Percentiles rank a stretch among this genome's conserved stretches.
phyloP scores from a whole-genome alignment of 92 coral and sea anemone species.

The Heteractis magnifica region DNA sequence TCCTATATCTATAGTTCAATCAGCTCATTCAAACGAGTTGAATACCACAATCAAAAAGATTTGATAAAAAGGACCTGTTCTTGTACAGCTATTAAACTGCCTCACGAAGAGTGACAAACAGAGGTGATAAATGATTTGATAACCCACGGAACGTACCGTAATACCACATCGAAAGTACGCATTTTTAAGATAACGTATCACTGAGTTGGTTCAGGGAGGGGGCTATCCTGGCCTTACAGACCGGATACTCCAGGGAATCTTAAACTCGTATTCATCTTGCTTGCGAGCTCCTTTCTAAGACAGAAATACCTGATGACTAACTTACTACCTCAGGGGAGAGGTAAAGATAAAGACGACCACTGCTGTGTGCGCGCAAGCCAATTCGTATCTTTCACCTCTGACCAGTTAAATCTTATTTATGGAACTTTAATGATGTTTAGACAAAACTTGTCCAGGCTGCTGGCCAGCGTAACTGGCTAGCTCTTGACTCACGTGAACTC shows the following conservation, averaged over 20 bases:
- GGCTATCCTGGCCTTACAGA: background rate
- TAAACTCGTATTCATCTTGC: background rate
- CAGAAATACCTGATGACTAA: background rate
- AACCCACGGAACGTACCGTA: background rate
- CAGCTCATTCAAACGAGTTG: background rate
- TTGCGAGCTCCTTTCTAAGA: background rate
- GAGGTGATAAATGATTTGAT: background rate
- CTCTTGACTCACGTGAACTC: background rate
- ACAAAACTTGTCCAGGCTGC: background rate
- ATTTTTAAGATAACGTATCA: background rate
- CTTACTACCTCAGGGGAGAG: no score
- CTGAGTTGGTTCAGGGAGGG: background rate
- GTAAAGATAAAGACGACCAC: no score
- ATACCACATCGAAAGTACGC: background rate
- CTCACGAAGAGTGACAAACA: background rate
- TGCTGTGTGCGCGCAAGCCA: no score
- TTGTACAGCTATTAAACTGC: background rate
- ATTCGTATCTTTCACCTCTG: background rate
- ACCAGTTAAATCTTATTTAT: background rate
- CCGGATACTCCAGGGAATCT: slow-evolving; percentile 9
- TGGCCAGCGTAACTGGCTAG: background rate
- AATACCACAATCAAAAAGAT: background rate
- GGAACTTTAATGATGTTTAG: background rate
- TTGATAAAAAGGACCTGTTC: background rate
- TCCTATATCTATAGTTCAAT: no score